These are phyloP conservation scores for Miltochrista miniata DNA, from an alignment of 2,888 invertebrate species.

Conservation along the genomic window DNA sequence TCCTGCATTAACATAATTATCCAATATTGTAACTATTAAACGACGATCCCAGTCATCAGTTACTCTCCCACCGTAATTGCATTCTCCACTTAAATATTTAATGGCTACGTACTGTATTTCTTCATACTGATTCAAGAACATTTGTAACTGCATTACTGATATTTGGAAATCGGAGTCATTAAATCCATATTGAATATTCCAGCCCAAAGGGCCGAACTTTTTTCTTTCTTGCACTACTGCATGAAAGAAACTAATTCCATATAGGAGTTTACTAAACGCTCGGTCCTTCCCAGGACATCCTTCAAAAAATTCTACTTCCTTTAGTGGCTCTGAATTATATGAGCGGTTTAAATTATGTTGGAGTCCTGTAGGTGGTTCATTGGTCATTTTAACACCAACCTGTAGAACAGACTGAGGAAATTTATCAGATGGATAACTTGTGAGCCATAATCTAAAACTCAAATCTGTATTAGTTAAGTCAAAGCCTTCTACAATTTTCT, in stretches of 20 bases:
- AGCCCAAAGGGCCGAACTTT: slow-evolving; percentile 92
- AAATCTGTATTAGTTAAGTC: slow-evolving; percentile 87
- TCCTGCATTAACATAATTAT: slow-evolving; percentile 87
- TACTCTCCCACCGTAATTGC: slow-evolving; percentile 95
- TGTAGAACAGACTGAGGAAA: slow-evolving; percentile 95
- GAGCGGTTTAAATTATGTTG: slow-evolving; percentile 93
- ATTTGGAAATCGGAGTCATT: slow-evolving; percentile 94
- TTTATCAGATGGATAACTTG: slow-evolving; percentile 93
- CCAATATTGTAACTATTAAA: slow-evolving; percentile 89
- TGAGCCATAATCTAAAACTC: slow-evolving; percentile 94
- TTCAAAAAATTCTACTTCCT: slow-evolving; percentile 90
- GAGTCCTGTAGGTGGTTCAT: slow-evolving; percentile 96
- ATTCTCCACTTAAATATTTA: slow-evolving; percentile 94
- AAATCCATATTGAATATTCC: slow-evolving; percentile 94
- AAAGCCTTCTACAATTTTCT: slow-evolving; percentile 89
- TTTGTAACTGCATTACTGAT: slow-evolving; percentile 92
- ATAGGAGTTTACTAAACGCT: slow-evolving; percentile 90
- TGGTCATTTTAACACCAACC: slow-evolving; percentile 96
- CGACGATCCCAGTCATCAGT: slow-evolving; percentile 94
- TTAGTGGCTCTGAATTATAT: slow-evolving; percentile 93
- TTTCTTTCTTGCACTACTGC: slow-evolving; percentile 92
- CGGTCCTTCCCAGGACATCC: slow-evolving; percentile 91
- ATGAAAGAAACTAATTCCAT: slow-evolving; percentile 93
- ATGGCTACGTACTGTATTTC: slow-evolving; percentile 93
- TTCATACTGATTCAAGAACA: slow-evolving; percentile 91